These are phyloP conservation scores for Dendrolimus punctatus DNA, from an alignment of 1,140 invertebrate species.

Conservation along the genomic window DNA sequence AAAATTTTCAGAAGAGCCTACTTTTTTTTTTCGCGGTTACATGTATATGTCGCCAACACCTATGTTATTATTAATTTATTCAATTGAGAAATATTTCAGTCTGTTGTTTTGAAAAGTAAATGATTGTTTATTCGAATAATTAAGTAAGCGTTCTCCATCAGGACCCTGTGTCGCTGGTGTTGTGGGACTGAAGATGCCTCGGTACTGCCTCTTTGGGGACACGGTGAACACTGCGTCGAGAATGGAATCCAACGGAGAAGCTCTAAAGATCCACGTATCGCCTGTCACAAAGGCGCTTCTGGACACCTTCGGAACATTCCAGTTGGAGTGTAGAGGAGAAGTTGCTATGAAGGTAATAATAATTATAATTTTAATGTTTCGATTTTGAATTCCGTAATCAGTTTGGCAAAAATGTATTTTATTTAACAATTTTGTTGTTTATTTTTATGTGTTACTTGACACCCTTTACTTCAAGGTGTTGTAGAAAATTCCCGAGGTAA, in stretches of 20 bases:
- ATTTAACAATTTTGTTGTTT: too few species aligned
- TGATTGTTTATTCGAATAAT: neutral
- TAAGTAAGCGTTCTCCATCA: slow-evolving; percentile 44
- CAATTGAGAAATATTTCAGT: too few species aligned
- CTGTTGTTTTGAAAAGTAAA: too few species aligned
- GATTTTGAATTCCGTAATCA: neutral
- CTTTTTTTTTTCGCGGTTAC: too few species aligned
- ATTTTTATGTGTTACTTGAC: too few species aligned
- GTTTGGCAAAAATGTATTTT: too few species aligned
- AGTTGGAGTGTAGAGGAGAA: slow-evolving; percentile 89
- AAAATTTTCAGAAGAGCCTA: too few species aligned
- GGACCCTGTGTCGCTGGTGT: slow-evolving; percentile 94
- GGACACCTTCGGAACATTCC: slow-evolving; percentile 92
- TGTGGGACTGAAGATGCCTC: slow-evolving; percentile 94
- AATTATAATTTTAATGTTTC: neutral
- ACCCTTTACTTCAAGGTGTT: too few species aligned
- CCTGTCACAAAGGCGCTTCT: slow-evolving; percentile 90
- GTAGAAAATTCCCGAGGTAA: too few species aligned
- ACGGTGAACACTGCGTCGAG: slow-evolving; percentile 95
- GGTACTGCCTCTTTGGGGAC: slow-evolving; percentile 95
- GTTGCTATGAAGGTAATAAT: slow-evolving; percentile 95
- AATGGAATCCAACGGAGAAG: slow-evolving; percentile 95
- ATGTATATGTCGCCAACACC: too few species aligned
- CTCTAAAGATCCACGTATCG: slow-evolving; percentile 96
- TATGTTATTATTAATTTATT: too few species aligned